Conservation (phyloP, 2,888 invertebrate species). For the Rhogogaster chlorosoma region DNA sequence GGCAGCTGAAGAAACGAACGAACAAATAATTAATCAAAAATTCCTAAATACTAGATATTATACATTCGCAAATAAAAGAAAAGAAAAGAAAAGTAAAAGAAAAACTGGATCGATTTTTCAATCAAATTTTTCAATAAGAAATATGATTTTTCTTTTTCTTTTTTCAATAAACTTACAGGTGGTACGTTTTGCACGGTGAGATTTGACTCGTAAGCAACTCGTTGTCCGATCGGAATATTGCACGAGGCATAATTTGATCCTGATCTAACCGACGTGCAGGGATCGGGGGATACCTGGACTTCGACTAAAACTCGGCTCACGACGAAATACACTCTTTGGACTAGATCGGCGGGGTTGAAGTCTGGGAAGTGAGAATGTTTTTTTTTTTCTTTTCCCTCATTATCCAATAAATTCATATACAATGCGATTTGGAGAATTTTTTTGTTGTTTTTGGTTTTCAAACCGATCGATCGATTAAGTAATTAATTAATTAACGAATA, state of each 20-base stretch:
- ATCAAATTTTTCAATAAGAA: neutral
- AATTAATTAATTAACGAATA: too few relatives aligned
- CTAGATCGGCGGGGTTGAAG: neutral
- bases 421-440: too few relatives aligned
- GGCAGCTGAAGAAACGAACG: neutral
- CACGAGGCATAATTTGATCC: neutral
- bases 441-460: too few relatives aligned
- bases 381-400: too few relatives aligned
- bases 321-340: constrained; percentile 30
- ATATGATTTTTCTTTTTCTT: neutral
- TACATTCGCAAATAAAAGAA: neutral
- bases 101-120: neutral
- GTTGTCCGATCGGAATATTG: neutral
- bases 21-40: neutral
- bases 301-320: neutral
- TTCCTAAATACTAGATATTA: too few relatives aligned
- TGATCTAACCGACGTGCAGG: neutral
- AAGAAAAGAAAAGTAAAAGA: neutral
- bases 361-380: neutral
- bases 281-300: constrained; percentile 29
- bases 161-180: constrained; percentile 27
- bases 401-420: too few relatives aligned
- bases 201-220: neutral
- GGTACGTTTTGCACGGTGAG: constrained; percentile 6
- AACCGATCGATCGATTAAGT: neutral